Base-by-base conservation (phyloP, 2,113 vertebrate species). In the Chamaea fasciata region DNA sequence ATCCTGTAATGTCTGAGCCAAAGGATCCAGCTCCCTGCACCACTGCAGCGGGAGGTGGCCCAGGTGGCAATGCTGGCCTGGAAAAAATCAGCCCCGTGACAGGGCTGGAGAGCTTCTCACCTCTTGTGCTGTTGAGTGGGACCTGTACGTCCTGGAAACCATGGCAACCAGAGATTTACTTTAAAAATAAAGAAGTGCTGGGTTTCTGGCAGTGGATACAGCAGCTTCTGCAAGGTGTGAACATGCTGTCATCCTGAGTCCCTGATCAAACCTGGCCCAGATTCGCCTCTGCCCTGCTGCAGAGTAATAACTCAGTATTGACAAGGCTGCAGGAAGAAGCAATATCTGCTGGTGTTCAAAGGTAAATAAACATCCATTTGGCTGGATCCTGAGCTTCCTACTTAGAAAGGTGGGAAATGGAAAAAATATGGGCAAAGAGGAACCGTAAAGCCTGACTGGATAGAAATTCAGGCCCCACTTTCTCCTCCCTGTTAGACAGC, bases 161-260 rank as follows among this genome's bases (percentile, higher is more conserved):
- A 39, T 39, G 37, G 37, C 37, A 39, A 39, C 37, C 37, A 39
- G 37, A 39, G 31, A 81, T 41, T 41, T 21, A 62, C 55, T 84
- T 74, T 28, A 22, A 76, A 90, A 86, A 86, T 60, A 71, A 65
- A 79, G 59, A 68, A 35, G 7, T 15, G 28, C 28, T 80, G 44
- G 1, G 0, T 49, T 91, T 70, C 73, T 95, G 73, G 16, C 37
- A 80, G 73, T 44, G 28, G 33, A 68, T 37, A 20, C 7, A 76
- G 59, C 80, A 52, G 77, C 31, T 84, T 30, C 81, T 89, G 59
- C 50, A 49, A 65, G 73, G 49, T 52, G 57, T n/a, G 41, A 89
- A 26, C 0, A 0, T 42, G 30, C 53, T 47, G 59, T 41, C 63
- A 35, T 59, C 42, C 74, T 21, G 10, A 21, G n/a, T 15, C 19